These are phyloP conservation scores for Hydrophis major DNA, from an alignment of 2,797 vertebrate genomes.

Conservation along the genomic window DNA sequence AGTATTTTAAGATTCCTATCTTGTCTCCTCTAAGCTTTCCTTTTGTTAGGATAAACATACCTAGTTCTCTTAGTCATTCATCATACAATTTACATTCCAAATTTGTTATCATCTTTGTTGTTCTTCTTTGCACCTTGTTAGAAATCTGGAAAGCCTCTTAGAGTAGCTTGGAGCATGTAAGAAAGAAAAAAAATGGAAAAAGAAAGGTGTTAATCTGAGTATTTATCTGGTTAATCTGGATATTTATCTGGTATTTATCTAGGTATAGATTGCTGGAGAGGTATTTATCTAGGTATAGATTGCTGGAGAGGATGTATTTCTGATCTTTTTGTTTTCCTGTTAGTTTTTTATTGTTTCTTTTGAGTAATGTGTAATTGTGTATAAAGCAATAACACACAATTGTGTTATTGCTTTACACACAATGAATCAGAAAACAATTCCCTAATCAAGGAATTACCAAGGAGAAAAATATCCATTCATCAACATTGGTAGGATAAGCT, in stretches of 20 bases:
- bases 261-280: background rate
- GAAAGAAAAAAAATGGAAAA: background rate
- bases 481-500: background rate
- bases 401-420: too few species aligned
- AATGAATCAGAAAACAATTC: background rate
- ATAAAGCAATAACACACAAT: background rate
- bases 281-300: background rate
- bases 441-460: background rate
- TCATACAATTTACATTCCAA: background rate
- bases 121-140: background rate
- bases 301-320: background rate
- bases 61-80: background rate
- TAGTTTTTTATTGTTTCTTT: background rate
- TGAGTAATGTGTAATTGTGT: background rate
- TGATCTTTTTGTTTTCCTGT: background rate
- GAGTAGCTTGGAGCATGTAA: background rate
- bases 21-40: background rate
- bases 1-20: background rate
- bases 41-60: background rate
- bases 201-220: background rate
- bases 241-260: background rate
- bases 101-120: background rate
- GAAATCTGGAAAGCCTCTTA: background rate
- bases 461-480: background rate
- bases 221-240: background rate